A percentile compares a stretch with the other conserved stretches of the same genome.
These are phyloP conservation scores for Dendroctonus valens DNA, from an alignment of 1,140 invertebrate genomes.

Conservation along the genomic window DNA sequence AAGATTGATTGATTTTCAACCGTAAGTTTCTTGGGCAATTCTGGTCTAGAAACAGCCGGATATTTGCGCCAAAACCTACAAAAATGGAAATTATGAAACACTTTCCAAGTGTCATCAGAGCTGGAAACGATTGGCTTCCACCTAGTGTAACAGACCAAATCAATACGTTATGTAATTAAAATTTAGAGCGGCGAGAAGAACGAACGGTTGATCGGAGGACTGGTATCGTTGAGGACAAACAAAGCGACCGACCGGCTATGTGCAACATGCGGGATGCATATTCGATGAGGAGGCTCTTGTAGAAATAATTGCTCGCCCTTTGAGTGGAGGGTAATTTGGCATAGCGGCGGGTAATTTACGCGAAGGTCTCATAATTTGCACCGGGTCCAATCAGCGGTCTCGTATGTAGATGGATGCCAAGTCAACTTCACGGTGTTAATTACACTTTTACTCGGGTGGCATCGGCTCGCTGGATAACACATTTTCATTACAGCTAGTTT, in stretches of 20 bases:
- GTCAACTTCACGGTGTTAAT: conserved; percentile 12
- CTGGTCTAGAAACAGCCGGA: too few species aligned
- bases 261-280: conserved; percentile 24
- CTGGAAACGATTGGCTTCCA: too few species aligned
- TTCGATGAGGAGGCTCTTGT: conserved; percentile 21
- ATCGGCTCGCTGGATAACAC: not conserved
- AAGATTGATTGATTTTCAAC: too few species aligned
- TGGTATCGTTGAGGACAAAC: conserved; percentile 20
- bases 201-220: conserved; percentile 6
- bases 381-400: not conserved
- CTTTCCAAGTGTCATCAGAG: too few species aligned
- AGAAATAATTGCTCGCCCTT: conserved; percentile 30
- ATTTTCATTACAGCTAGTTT: not conserved
- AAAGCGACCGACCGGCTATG: conserved; percentile 1
- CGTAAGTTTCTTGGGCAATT: too few species aligned
- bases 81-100: too few species aligned
- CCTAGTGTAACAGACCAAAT: too few species aligned
- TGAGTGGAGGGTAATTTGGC: conserved; percentile 25
- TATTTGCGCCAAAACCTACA: too few species aligned
- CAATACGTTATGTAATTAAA: not conserved
- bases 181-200: not conserved
- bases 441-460: not conserved
- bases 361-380: conserved; percentile 23
- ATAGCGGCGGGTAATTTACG: conserved; percentile 19
- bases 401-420: conserved; percentile 5